Evolutionary conservation across 2,797 vertebrate species (phyloP), one percentile per base, ranked within the genome.

Genomic region (Zenarchopterus dispar): DNA sequence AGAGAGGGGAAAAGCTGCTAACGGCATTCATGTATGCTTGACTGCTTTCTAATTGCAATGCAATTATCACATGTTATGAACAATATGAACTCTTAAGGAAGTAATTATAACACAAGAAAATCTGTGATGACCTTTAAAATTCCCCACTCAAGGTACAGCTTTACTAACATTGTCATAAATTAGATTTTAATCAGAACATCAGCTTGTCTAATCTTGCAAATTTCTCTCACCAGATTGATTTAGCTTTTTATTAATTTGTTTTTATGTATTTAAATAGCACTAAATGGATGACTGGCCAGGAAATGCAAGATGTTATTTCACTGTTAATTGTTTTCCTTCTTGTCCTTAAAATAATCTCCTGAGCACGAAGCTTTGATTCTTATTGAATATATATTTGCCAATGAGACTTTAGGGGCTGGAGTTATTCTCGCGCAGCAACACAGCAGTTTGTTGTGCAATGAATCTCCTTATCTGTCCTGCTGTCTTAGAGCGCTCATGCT

Each of bases 51-150:
- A 93, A 93, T 93, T 93, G 90, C 56, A 54, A 85, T 76, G 84
- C 84, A 88, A 89, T 92, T 91, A 90, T 91, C 85, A 87, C 87
- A 88, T 90, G 88, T 91, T 91, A 91, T 83, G 87, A 90, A 91
- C 90, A 91, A 85, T 84, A 86, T 89, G 84, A 91, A 92, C 85
- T 89, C 82, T 89, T 89, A 89, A 91, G 86, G 77, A 89, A 92
- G 83, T 89, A 89, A 91, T 93, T 92, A 91, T 88, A 90, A 84
- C 82, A 90, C 80, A 86, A 80, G 83, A 77, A 89, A 92, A 91
- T 86, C 88, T 90, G 86, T 73, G 84, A 87, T 73, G 62, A 84
- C 87, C 84, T 91, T 82, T 81, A 75, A 81, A 89, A 88, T 83
- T 48, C 83, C 80, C 81, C 74, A 66, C 84, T 89, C 68, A 75